Evolutionary conservation across 1,140 invertebrate species (phyloP), one percentile per base, ranked within the genome.

Genomic region (Leptinotarsa defecta): DNA sequence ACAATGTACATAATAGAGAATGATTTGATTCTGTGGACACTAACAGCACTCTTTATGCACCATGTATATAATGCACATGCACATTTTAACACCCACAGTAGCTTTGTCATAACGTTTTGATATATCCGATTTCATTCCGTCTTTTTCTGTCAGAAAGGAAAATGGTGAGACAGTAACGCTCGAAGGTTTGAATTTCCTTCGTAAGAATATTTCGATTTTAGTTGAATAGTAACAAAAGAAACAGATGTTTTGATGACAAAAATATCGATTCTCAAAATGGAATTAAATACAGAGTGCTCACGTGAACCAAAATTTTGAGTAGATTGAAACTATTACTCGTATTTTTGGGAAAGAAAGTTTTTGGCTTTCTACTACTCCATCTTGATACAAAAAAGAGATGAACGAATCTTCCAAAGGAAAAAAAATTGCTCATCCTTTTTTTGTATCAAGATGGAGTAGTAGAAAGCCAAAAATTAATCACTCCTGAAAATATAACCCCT

Each of bases 51-150:
- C 67, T 69, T n/a, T 19, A 70, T 78, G 77, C 77, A 78, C 77
- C 62, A 69, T 78, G 77, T 78, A 78, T 76, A 78, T 78, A 78
- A 71, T 78, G 77, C 77, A 78, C 77, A 76, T 74, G 77, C 77
- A 78, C 77, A 71, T 69, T 52, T 8, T 3, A 71, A 57, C 52
- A 57, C 52, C 5, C 70, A 71, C 70, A 15, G 70, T 71, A 71
- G 70, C 70, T 71, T 71, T 19, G 48, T 57, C 69, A 71, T 57
- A 57, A 5, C 52, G n/a, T 5, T 57, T 57, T 19, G 4, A 57
- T 57, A 57, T 3, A 17, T 15, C 3, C 52, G 52, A n/a, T n/a
- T 57, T 3, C 34, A 43, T 43, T 11, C 3, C 34, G 34, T 48
- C 48, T 5, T 69, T 20, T 68, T 27, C 15, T 43, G 34, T 43